Evolutionary conservation across 2,113 vertebrate species (phyloP), one percentile per base, ranked within the genome.

Genomic region (Gopherus flavomarginatus): DNA sequence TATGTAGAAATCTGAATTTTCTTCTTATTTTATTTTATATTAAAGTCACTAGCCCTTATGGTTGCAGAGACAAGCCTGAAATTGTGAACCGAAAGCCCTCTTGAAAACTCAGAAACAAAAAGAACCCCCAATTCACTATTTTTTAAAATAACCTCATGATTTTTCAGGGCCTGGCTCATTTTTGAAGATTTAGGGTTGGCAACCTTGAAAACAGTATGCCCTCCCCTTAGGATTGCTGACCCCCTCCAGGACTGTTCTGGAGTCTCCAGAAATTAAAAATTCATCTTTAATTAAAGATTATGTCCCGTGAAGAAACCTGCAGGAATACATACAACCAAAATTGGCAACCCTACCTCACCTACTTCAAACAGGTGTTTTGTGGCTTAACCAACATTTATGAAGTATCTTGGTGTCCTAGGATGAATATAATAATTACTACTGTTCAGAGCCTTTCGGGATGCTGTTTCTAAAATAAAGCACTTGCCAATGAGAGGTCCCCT

Each of bases 391-490:
- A 84, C 35, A 65, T 17, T 56, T 75, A 81, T n/a, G 5, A 95
- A 93, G 83, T 31, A 24, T 75, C 85, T 1, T 83, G 86, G 56
- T 1, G 85, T 44, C 82, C 53, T 90, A 22, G 80, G 75, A 81
- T 84, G 96, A 31, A 75, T 79, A 49, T 62, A 95, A 57, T 35
- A 12, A 44, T 22, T 75, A 75, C 17, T 8, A 38, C 72, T 90
- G 44, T 24, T 65, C 79, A 85, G 62, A 77, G 44, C 44, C 29
- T 90, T 80, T 85, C 88, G 92, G 88, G 81, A 90, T 5, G 84
- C n/a, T 54, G 56, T 50, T 87, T 81, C 82, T 91, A 27, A 85
- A 95, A 29, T 24, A 94, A 94, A 65, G 57, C 56, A 84, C n/a
- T 49, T 86, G 87, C 49, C 56, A 54, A 4, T 0, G 0, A 82